Evolutionary conservation across 2,888 invertebrate genomes (phyloP), one percentile per base, ranked within the genome.

Genomic region (Leptinotarsa juncta): DNA sequence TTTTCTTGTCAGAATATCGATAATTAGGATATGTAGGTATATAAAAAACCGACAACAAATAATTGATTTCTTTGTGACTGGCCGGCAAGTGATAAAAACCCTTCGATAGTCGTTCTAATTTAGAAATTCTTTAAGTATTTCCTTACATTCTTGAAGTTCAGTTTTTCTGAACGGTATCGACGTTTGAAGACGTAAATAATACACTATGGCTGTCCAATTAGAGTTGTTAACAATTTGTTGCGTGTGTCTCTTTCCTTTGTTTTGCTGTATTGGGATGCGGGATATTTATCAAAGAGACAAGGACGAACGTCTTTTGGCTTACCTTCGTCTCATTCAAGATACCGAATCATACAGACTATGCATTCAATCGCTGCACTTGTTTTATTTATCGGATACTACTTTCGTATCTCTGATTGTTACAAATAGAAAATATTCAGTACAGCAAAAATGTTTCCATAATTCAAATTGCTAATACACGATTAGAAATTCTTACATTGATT

Each of bases 121-220:
- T 84, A 81, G 82, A 82, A 81, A 84, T 84, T 81, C 82, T 78
- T 81, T 7, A 75, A 75, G 81, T 80, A 78, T 83, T 82, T 82
- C 77, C 76, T 60, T 55, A 77, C 81, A 84, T 84, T 83, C 82
- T 78, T 66, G 66, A 67, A 26, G 76, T 74, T 80, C 75, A 74
- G 78, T 79, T 79, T 80, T 78, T 78, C 79, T 76, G 65, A 75
- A 67, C 74, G 73, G 75, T 77, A 81, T 81, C 79, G 81, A 81
- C 80, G 74, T 80, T 79, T 79, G 74, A 74, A 73, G 74, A 81
- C 80, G 77, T 81, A 79, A 81, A 82, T 82, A 82, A 82, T 80
- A 80, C 79, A 79, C 79, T 81, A 75, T 75, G 72, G 68, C 77
- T 79, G 81, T 80, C 83, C 83, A 83, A 83, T 82, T 83, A 83